A percentile compares a stretch with the other conserved stretches of the same genome.
Evolutionary conservation across 2,113 vertebrate genomes (phyloP).

Genomic region (Probosciger aterrimus): DNA sequence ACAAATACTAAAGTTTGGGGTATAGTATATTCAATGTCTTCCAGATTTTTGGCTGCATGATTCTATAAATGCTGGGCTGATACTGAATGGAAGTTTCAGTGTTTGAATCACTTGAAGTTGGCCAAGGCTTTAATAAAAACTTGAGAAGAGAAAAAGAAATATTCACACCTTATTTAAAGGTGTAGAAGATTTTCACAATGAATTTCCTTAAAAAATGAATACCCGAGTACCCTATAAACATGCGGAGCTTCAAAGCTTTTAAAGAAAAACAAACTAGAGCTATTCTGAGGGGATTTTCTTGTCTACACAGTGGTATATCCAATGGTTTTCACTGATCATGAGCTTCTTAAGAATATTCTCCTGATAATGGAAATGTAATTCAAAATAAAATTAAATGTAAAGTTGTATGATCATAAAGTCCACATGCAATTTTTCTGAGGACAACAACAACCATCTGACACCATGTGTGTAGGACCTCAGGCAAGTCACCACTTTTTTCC

Average conservation of each 20-base stretch:
- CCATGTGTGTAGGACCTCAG: neutral
- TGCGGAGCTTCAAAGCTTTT: neutral
- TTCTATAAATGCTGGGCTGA: neutral
- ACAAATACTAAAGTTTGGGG: conserved; percentile 26
- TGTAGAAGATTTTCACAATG: neutral
- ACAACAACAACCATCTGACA: neutral
- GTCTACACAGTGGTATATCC: neutral
- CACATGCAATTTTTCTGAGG: neutral
- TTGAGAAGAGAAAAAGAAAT: neutral
- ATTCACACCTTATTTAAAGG: neutral
- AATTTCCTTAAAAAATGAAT: neutral
- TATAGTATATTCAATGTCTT: conserved; percentile 23
- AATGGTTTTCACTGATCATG: neutral
- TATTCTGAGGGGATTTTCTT: neutral
- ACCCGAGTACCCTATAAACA: neutral
- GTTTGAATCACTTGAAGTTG: neutral
- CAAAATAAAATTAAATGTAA: neutral
- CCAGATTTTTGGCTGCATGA: conserved; percentile 51
- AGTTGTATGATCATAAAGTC: neutral
- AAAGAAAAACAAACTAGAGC: neutral
- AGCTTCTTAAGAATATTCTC: neutral
- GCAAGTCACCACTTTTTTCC: neutral
- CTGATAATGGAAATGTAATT: neutral
- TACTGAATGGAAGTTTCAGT: neutral
- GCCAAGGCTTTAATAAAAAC: neutral